Percentiles rank a stretch among this genome's conserved stretches.
phyloP scores from a whole-genome alignment of 2,797 vertebrate species.

The Sandelia bainsii region DNA sequence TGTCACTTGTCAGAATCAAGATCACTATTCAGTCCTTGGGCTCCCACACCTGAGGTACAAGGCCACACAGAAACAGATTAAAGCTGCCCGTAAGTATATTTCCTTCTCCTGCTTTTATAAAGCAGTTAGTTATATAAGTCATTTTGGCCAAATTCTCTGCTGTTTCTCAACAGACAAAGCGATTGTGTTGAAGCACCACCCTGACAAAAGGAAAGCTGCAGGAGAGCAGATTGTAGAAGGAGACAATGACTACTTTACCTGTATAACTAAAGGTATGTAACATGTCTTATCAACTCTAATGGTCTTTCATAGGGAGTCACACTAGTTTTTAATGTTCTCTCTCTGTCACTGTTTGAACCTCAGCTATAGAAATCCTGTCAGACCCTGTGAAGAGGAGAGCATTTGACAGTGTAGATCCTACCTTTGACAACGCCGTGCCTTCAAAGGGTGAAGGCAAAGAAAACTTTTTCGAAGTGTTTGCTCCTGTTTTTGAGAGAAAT shows the following conservation, averaged over 20 bases:
- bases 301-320: not conserved
- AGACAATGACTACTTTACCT: constrained; percentile 94
- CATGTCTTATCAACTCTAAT: accelerated
- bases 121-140: not conserved
- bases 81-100: constrained; percentile 95
- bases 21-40: constrained; percentile 97
- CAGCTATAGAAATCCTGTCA: constrained; percentile 95
- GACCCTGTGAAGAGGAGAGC: constrained; percentile 95
- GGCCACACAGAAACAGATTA: constrained; percentile 98
- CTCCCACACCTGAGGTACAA: constrained; percentile 92
- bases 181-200: constrained; percentile 98
- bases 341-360: not conserved
- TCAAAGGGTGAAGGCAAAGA: constrained; percentile 96
- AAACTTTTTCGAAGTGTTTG: constrained; percentile 93
- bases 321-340: too few relatives aligned
- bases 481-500: constrained; percentile 94
- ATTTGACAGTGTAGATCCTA: constrained; percentile 97
- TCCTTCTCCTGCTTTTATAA: not conserved
- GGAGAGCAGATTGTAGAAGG: constrained; percentile 96
- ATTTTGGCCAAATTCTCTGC: not conserved
- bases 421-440: constrained; percentile 94
- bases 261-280: constrained; percentile 86
- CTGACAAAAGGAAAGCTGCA: constrained; percentile 98
- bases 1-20: constrained; percentile 91
- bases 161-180: constrained; percentile 89